Base-by-base conservation (phyloP, 2,888 invertebrate genomes). In the Epistrophe eligans region DNA sequence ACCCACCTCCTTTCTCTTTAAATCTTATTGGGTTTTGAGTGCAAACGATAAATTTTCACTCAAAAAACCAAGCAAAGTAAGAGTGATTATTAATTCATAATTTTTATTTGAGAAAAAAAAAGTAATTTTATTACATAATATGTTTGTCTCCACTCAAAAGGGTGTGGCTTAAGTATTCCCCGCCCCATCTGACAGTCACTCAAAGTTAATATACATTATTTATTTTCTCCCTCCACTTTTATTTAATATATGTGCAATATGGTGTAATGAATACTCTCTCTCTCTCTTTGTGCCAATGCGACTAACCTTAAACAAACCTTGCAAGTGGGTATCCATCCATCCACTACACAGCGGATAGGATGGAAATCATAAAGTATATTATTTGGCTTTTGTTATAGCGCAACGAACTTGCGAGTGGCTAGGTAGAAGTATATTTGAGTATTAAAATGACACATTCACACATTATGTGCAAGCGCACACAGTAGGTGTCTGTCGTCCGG, bases 361-460 rank as follows among this genome's bases (percentile, higher is more conserved):
- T 66, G 35, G 32, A 82, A 79, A 79, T 79, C 70, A 77, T 87
- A 77, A 79, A 62, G 50, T 85, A 85, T 62, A 82, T 67, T 70
- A 81, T 28, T 43, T 19, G 19, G 67, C 45, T 80, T n/a, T 85
- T 85, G 82, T 81, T 73, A 58, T 85, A 50, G 73, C 67, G 24
- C 81, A 85, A 74, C 82, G 70, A 74, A 74, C 77, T 62, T 60
- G 77, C 60, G 77, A 85, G 77, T 85, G 74, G 82, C 83, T 79
- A 38, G 71, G 83, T 74, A 73, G 76, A 66, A 79, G 71, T 48
- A 58, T 89, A 58, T 89, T 90, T 90, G 90, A 90, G 90, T 91
- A 91, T 91, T 73, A 91, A 91, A 91, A 91, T 90, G 91, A 91
- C 91, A 92, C 91, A 91, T 92, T 90, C 91, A 91, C 91, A 92